These are phyloP conservation scores for Eumaeus atala DNA, from an alignment of 1,140 invertebrate genomes.

Conservation along the genomic window DNA sequence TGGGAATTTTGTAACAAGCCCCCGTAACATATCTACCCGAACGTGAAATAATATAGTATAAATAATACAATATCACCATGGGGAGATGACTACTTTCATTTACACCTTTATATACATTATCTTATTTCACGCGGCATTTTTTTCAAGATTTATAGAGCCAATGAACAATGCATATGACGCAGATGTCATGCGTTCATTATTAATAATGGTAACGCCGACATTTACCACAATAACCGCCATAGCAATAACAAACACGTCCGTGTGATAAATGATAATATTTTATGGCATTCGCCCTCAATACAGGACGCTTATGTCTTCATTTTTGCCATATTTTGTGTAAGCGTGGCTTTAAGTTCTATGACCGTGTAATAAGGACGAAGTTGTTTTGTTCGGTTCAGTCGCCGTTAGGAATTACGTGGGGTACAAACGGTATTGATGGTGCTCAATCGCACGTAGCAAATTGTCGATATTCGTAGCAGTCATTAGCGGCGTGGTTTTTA, in stretches of 20 bases:
- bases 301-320: conserved; percentile 53
- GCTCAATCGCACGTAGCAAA: conserved; percentile 67
- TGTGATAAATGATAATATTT: conserved; percentile 67
- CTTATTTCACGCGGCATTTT: conserved; percentile 25
- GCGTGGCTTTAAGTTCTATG: background rate
- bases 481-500: conserved; percentile 48
- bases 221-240: conserved; percentile 58
- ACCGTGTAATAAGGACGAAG: conserved; percentile 12
- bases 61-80: too few species aligned
- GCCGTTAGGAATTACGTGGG: conserved; percentile 39
- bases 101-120: too few species aligned
- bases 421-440: conserved; percentile 54
- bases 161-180: conserved; percentile 41
- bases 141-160: conserved; percentile 26
- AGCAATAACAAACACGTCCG: conserved; percentile 58
- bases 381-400: conserved; percentile 17
- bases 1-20: too few species aligned
- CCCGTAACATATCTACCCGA: too few species aligned
- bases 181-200: conserved; percentile 54
- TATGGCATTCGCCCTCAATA: conserved; percentile 58
- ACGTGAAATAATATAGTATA: too few species aligned
- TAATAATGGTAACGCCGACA: conserved; percentile 59
- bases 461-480: conserved; percentile 56
- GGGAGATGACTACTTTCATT: too few species aligned
- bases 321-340: conserved; percentile 33